Evolutionary conservation across 2,113 vertebrate genomes (phyloP).

Genomic region (Monopterus albus): DNA sequence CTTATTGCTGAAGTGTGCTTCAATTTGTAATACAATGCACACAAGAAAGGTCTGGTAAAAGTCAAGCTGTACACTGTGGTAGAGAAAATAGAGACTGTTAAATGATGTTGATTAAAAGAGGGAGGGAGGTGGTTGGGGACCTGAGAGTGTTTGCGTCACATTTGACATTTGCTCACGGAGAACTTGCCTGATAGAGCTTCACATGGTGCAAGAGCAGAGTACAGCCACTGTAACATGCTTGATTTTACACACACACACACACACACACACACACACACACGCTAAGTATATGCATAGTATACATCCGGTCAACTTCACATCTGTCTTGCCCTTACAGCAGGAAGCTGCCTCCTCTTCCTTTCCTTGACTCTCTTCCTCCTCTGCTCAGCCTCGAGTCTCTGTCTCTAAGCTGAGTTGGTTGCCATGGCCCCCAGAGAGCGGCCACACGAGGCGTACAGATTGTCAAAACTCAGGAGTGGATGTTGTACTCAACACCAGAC

Average conservation of each 20-base stretch:
- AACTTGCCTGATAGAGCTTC: conserved; percentile 20
- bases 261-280: background rate
- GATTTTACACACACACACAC: background rate
- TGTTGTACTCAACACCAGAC: conserved; percentile 36
- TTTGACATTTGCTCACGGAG: conserved; percentile 12
- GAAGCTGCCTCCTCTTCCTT: background rate
- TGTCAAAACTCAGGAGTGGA: conserved; percentile 44
- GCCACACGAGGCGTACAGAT: conserved; percentile 33
- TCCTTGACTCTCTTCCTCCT: background rate
- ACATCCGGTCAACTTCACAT: background rate
- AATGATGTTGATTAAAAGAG: background rate
- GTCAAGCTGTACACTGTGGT: background rate
- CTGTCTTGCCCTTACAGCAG: background rate
- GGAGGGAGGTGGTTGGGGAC: background rate
- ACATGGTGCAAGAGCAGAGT: background rate
- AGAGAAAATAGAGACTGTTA: background rate
- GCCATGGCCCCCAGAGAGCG: conserved; percentile 43
- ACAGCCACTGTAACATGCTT: conserved; percentile 8
- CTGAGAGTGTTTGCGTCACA: background rate
- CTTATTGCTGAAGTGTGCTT: background rate
- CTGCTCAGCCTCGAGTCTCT: background rate
- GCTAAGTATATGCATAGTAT: background rate
- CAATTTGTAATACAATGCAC: background rate
- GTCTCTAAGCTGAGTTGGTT: conserved; percentile 21
- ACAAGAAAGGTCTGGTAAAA: background rate